Evolutionary conservation across 2,797 vertebrate species (phyloP), one percentile per base, ranked within the genome.

Genomic region (Acrossocheilus fasciatus): DNA sequence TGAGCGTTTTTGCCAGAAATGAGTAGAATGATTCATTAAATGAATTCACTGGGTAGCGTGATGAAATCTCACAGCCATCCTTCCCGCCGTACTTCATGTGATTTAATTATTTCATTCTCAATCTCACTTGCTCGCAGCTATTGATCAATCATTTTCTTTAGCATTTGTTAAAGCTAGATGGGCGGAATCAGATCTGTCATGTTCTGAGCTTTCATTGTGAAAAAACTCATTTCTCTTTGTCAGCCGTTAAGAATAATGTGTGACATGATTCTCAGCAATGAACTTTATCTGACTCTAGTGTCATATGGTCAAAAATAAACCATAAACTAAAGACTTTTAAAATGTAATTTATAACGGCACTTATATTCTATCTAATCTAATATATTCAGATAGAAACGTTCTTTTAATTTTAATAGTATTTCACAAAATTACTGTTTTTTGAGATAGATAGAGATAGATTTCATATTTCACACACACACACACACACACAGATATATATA

Each of bases 51-150:
- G 77, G 66, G 66, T 36, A 50, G 54, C 68, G 20, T 81, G 77
- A 81, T 86, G 78, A 81, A 86, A 86, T 64, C 85, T 64, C 69
- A 66, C 54, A 72, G 52, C 41, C 77, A 73, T 86, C 41, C 41
- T 62, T n/a, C 15, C 20, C 30, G 11, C 77, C 64, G 36, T 62
- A 72, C 66, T 70, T 81, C 26, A n/a, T n/a, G n/a, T 62, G 54
- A 83, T 83, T 83, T 66, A 84, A 68, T 84, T 70, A 85, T 79
- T 85, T 70, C 17, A n/a, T 70, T 70, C 64, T 50, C 23, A n/a
- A 26, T 45, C 52, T 72, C 45, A 12, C 59, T 84, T 66, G 41
- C 72, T 78, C 1, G 45, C 62, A 26, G 45, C 47, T 12, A 69
- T 20, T 52, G 62, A 43, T 77, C 70, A 23, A n/a, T 74, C 45